Base-by-base conservation (phyloP, 2,113 vertebrate genomes). In the Dromiciops gliroides region DNA sequence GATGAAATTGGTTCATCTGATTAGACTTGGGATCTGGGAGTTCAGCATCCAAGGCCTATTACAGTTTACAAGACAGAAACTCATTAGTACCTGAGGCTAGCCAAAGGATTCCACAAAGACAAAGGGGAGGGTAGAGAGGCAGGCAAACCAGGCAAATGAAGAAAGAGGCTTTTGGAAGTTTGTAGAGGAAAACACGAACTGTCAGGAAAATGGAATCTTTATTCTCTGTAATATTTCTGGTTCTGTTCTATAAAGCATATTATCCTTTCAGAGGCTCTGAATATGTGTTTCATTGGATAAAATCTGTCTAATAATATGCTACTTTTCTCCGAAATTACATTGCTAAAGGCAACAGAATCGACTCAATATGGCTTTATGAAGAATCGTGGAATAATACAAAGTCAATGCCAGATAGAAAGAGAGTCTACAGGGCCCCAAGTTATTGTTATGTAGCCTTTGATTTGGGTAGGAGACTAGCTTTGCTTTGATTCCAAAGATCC, bases 361-460 rank as follows among this genome's bases (percentile, higher is more conserved):
- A 88, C 37, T 83, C 51, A 83, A 94, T 56, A 44, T 3, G 12
- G 89, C 24, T 91, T 95, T 67, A 92, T 67, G 89, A 94, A 95
- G 92, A 1, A 12, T 26, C 53, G 9, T 44, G 94, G 91, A 94
- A 96, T 91, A 52, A 2, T 0, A 50, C 75, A 75, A 92, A 50
- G 60, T 92, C 60, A 23, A 44, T 88, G 91, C 88, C 94, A 25
- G 51, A 60, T 50, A 56, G 67, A 83, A 48, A 50, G 50, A 60
- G 24, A 25, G n/a, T 31, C 4, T 8, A 3, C 0, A 14, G 31
- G 50, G 94, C 60, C 83, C 37, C 23, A 23, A 48, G 83, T 12
- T 2, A 2, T 23, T 11, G n/a, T 44, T 9, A 0, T 1, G 31
- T 2, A 9, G 19, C 75, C 93, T 50, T 24, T 91, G 94, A 92